phyloP scores from a whole-genome alignment of 2,797 vertebrate species.

The Falco rusticolus region DNA sequence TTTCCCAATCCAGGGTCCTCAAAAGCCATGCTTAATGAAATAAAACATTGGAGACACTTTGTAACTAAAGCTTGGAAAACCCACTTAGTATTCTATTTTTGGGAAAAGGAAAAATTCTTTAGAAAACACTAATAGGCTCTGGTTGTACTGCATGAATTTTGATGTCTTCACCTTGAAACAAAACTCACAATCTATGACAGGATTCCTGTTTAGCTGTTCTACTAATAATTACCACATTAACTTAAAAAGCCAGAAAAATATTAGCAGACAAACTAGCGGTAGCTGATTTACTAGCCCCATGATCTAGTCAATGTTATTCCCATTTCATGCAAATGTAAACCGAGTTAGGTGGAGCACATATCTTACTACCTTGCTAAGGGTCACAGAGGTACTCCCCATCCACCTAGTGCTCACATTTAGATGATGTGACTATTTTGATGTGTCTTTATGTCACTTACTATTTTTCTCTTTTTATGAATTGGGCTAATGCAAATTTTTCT shows the following conservation, averaged over 20 bases:
- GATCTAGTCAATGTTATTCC: not conserved
- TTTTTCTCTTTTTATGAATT: not conserved
- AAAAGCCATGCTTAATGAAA: not conserved
- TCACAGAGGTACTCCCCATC: not conserved
- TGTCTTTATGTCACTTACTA: not conserved
- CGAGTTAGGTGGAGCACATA: not conserved
- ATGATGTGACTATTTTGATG: not conserved
- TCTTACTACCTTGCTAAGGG: not conserved
- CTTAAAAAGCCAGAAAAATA: not conserved
- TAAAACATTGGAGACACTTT: not conserved
- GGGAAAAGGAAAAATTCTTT: not conserved
- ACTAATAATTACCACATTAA: not conserved
- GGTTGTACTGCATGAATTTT: not conserved
- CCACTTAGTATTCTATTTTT: not conserved
- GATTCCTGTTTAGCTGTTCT: not conserved
- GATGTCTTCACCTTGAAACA: not conserved
- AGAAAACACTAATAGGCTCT: not conserved
- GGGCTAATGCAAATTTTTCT: not conserved
- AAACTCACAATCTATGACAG: not conserved
- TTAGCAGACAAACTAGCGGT: not conserved
- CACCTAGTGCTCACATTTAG: not conserved
- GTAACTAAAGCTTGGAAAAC: not conserved
- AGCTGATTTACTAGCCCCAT: not conserved
- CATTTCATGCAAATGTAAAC: not conserved
- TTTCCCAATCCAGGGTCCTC: not conserved